Base-by-base conservation (phyloP, 23 tunicate genomes). In the Trididemnum clinides region DNA sequence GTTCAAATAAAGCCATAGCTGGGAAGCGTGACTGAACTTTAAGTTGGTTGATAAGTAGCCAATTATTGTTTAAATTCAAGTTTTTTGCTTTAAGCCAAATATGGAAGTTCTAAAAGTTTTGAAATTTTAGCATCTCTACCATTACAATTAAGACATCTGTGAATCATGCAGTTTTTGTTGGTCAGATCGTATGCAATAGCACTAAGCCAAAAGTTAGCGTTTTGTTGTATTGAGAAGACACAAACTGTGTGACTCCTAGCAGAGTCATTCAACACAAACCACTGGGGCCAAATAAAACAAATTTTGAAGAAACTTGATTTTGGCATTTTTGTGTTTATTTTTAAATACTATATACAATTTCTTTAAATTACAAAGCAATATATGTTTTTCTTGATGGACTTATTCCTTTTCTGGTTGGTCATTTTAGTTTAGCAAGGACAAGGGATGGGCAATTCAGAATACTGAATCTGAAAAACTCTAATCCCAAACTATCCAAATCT, bases 201-300 rank as follows among this genome's bases (percentile, higher is more conserved):
- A 28, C 12, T 44, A 22, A 6, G 12, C 54, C 10, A 32, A 72
- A 72, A 6, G 6, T 30, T 12, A 15, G 50, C 10, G 15, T 44
- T 44, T 44, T 44, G 15, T 44, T 44, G 15, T 7, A 44, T 10
- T 7, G 15, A 10, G 15, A 10, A 44, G 10, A 44, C 54, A 44
- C 54, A 44, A 44, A 44, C 28, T 30, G 79, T 22, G 30, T 72
- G 79, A 6, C 33, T 72, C 58, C 79, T 58, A 23, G 79, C 7
- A 6, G 50, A 30, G 10, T 29, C 79, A 6, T 10, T 10, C 20
- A 72, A 44, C 10, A 44, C 54, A 44, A 10, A 44, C 54, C 15
- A 44, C 15, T 44, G 10, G 10, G 54, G 54, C 15, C 15, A 22
- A 33, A 72, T 10, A 44, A 15, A 44, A 44, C 54, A 44, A 44